Conservation (phyloP, 2,113 vertebrate genomes). For the Mormyrus lacerda region DNA sequence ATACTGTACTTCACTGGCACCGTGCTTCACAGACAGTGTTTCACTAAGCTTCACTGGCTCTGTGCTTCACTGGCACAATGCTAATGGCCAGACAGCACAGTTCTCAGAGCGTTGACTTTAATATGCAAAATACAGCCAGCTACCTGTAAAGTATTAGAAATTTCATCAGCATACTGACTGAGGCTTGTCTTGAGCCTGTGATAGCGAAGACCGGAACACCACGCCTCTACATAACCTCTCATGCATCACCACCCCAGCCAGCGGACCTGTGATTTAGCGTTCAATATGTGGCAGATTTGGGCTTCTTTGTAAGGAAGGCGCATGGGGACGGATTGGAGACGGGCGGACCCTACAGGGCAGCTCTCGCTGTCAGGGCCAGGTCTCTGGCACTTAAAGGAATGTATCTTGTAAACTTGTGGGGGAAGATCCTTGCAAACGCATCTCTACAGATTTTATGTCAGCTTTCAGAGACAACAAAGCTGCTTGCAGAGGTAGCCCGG, state of each 20-base stretch:
- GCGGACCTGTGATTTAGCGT: constrained; percentile 11
- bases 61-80: not conserved
- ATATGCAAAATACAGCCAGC: not conserved
- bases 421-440: constrained; percentile 43
- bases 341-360: constrained; percentile 32
- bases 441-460: constrained; percentile 54
- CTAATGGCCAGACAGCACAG: not conserved
- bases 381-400: constrained; percentile 47
- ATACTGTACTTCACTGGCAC: not conserved
- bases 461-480: constrained; percentile 55
- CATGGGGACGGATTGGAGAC: constrained; percentile 28
- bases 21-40: not conserved
- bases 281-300: constrained; percentile 19
- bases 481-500: constrained; percentile 42
- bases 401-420: constrained; percentile 46
- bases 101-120: not conserved
- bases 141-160: not conserved
- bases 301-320: constrained; percentile 6
- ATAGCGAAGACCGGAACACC: not conserved
- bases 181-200: not conserved
- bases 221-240: not conserved
- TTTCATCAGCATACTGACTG: not conserved
- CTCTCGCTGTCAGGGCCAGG: constrained; percentile 47
- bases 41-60: no score
- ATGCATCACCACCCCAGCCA: not conserved